Percentiles rank a stretch among this genome's conserved stretches.
Conservation (phyloP, 2,797 vertebrate genomes). For the Rhinella marina region DNA sequence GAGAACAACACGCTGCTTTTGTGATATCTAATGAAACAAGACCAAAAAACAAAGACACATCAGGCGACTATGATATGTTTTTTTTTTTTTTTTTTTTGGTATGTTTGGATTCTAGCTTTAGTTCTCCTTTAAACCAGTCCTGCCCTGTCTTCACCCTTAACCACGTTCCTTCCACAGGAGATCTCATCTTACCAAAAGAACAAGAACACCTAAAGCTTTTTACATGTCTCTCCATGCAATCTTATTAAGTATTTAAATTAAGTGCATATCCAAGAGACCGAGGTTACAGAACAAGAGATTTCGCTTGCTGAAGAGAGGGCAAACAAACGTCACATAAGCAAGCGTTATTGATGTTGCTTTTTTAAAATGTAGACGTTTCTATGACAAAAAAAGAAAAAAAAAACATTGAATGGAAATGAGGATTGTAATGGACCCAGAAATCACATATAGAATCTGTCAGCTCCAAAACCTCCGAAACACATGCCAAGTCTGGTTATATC, state of each 20-base stretch:
- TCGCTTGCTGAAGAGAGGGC: neutral
- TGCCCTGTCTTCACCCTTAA: slow-evolving; percentile 20
- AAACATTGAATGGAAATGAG: neutral
- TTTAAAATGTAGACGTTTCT: neutral
- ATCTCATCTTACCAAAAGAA: slow-evolving; percentile 11
- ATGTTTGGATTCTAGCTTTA: too few species aligned
- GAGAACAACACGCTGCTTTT: too few species aligned
- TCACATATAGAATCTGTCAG: too few species aligned
- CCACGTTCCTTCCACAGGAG: slow-evolving; percentile 22
- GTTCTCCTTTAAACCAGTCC: neutral
- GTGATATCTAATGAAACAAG: too few species aligned
- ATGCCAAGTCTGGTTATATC: too few species aligned
- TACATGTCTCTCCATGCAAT: slow-evolving; percentile 1
- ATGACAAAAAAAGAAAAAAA: neutral
- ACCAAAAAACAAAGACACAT: too few species aligned
- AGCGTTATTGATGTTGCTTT: slow-evolving; percentile 1
- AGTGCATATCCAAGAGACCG: slow-evolving; percentile 7
- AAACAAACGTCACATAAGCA: neutral
- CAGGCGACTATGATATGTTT: too few species aligned
- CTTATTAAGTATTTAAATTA: slow-evolving; percentile 39
- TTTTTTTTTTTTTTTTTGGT: too few species aligned
- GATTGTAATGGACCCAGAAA: neutral
- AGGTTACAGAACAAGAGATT: slow-evolving; percentile 13
- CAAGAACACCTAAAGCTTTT: neutral
- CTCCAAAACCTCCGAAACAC: too few species aligned